Base-by-base conservation (phyloP, 2,797 vertebrate species). In the Rhinella marina region DNA sequence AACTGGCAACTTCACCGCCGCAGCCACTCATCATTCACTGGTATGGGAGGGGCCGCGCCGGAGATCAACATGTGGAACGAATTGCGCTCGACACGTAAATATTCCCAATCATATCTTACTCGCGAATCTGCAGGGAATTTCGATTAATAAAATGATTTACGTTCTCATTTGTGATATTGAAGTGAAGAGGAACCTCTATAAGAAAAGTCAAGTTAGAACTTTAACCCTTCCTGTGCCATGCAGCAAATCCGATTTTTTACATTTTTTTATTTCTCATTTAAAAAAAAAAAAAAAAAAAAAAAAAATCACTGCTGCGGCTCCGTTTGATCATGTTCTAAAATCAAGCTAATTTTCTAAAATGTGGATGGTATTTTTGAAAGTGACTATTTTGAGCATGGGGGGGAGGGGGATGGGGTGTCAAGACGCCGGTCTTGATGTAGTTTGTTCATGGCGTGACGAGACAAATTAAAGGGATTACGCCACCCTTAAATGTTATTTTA, bases 31-130 rank as follows among this genome's bases (percentile, higher is more conserved):
- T 85, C 83, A 75, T 32, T 88, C 25, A 81, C 21, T 72, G 27
- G 25, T n/a, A 70, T 5, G 64, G 75, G 82, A 80, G 16, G 48
- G 32, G 76, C 62, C 19, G 75, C n/a, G 29, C 54, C n/a, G 29
- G 73, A 72, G 57, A 84, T 83, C 29, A 57, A 85, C 57, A 76
- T 66, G 78, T 81, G 75, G 70, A 81, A 88, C 52, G 66, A 88
- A 19, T 81, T 75, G 76, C 32, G 23, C 29, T 64, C 66, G 66
- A 81, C 64, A 82, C 83, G 73, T 84, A 68, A 80, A 79, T 84
- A 79, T 73, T 84, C 81, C 7, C n/a, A 17, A 57, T 81, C 50
- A 76, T 50, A 76, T 62, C 72, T 83, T 72, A 68, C 32, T 32
- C 0, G 4, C 6, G 23, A 83, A 56, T 72, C 11, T 7, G 7